These are phyloP conservation scores for Sciurus vulgaris DNA, from an alignment of 2,797 vertebrate genomes.

Conservation along the genomic window DNA sequence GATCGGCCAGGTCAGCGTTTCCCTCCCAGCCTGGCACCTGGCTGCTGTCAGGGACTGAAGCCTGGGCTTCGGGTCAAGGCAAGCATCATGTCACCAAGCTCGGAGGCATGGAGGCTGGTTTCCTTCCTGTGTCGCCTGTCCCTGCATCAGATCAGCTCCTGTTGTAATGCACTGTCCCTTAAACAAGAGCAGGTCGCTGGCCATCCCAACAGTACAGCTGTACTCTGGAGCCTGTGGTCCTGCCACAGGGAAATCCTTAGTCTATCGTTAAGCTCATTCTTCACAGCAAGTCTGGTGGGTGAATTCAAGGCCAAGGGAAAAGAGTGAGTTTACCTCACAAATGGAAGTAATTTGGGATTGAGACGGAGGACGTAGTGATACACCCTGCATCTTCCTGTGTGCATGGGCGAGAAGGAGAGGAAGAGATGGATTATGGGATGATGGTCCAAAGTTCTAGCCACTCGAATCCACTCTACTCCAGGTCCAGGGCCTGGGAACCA, in stretches of 20 bases:
- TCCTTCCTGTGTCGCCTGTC: not conserved
- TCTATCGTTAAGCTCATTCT: constrained; percentile 36
- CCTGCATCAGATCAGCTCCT: not conserved
- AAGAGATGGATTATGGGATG: not conserved
- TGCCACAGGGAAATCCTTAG: not conserved
- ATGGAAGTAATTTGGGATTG: not conserved
- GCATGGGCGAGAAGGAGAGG: not conserved
- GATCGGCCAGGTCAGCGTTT: not conserved
- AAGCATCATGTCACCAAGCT: not conserved
- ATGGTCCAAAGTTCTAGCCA: not conserved
- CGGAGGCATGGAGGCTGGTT: not conserved
- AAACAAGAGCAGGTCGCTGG: not conserved
- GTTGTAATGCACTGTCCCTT: not conserved
- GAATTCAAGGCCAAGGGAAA: not conserved
- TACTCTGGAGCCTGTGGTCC: not conserved
- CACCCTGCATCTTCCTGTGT: rapidly evolving
- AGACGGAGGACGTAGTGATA: rapidly evolving
- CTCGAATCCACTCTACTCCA: not conserved
- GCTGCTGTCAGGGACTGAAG: not conserved
- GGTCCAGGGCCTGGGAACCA: not conserved
- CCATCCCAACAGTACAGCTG: not conserved
- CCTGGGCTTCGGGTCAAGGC: not conserved
- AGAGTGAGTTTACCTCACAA: not conserved
- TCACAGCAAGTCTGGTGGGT: not conserved
- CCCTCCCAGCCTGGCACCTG: not conserved